Base-by-base conservation (phyloP, 2,888 invertebrate genomes). In the Tachina grossa region DNA sequence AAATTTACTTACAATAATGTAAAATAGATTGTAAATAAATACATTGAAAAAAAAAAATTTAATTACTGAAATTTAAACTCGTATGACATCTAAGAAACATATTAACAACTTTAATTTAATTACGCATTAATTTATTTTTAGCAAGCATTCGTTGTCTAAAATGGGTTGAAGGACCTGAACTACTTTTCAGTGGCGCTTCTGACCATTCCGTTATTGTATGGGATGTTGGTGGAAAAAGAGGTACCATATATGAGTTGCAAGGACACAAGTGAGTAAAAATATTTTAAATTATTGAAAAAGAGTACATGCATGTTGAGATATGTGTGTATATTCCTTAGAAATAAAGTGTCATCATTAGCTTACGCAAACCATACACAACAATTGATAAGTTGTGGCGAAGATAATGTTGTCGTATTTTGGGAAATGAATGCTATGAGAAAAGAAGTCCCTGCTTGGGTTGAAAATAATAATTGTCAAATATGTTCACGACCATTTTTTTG, bases 401-500 rank as follows among this genome's bases (percentile, higher is more conserved):
- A 98, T 92, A 97, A 97, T 4, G 97, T 97, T 11, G 94, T 99
- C 16, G 97, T 98, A 19, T 97, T 97, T 89, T 98, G 98, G 98
- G 97, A 98, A 93, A 98, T 99, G 98, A 95, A 95, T 75, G 95
- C 96, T 76, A 95, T 95, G 90, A 94, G 99, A 74, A 95, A 96
- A 90, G 98, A 98, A 95, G 98, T 98, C 0, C 98, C 99, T 14
- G 96, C 96, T 85, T 99, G 99, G 99, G 95, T 95, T 87, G 98
- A 99, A 91, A 96, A 97, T 57, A 99, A 99, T 93, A 94, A 96
- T 57, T 99, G 99, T 92, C 97, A 99, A 94, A 94, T 97, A 83
- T 99, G 99, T 92, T 96, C 96, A 74, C 95, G 97, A 84, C 99
- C 99, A 31, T 99, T 99, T 94, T 99, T 99, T 93, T 99, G 99